Percentiles rank a stretch among this genome's conserved stretches.
These are phyloP conservation scores for Meandrina meandrites DNA, from an alignment of 92 coral and sea anemone genomes.

Conservation along the genomic window DNA sequence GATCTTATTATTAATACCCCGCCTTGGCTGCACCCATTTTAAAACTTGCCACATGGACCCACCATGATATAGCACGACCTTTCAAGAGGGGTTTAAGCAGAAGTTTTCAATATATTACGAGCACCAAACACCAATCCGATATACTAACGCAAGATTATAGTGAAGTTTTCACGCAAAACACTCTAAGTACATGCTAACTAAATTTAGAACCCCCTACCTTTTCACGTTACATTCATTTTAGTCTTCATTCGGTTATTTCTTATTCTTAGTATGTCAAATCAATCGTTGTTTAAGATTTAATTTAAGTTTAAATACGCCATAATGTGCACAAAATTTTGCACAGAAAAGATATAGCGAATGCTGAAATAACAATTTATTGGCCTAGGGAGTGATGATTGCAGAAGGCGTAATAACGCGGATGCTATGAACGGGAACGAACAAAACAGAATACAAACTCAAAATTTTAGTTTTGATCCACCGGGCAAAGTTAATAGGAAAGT, in stretches of 20 bases:
- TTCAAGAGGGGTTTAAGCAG: conserved; percentile 17
- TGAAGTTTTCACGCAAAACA: conserved; percentile 19
- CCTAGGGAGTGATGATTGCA: neutral
- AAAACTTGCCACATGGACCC: neutral
- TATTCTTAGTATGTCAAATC: neutral
- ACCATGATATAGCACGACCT: conserved; percentile 18
- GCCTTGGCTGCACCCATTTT: neutral
- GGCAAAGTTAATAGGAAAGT: neutral
- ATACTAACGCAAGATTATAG: neutral
- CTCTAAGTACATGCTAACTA: neutral
- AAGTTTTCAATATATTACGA: conserved; percentile 13
- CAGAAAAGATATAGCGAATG: neutral
- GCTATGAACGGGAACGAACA: neutral
- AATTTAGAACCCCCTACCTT: neutral
- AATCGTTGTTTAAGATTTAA: neutral
- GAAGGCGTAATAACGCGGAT: neutral
- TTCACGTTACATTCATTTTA: neutral
- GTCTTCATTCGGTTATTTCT: neutral
- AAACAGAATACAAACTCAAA: neutral
- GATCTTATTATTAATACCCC: neutral
- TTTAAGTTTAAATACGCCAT: neutral
- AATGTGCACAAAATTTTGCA: neutral
- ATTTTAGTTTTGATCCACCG: too few relatives aligned
- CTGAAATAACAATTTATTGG: neutral
- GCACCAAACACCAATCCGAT: conserved; percentile 22